Evolutionary conservation across 2,113 vertebrate genomes (phyloP).

Genomic region (Anser brachyrhynchus): DNA sequence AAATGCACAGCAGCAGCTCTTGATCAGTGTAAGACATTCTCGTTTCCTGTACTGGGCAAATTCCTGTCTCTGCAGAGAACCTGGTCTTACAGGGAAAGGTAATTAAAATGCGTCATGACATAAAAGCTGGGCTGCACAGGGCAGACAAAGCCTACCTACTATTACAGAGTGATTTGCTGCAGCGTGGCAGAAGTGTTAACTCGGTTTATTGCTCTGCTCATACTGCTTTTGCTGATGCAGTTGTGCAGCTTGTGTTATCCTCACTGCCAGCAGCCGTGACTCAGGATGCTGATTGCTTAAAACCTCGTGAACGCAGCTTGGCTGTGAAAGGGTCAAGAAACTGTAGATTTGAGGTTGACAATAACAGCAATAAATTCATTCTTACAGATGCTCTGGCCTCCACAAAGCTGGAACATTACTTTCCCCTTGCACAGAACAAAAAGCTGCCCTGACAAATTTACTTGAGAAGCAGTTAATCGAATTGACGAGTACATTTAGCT

Average conservation of each 20-base stretch:
- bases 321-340: not conserved
- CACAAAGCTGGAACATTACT: not conserved
- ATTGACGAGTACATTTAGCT: not conserved
- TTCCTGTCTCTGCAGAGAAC: not conserved
- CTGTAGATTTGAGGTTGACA: not conserved
- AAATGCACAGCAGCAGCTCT: not conserved
- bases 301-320: not conserved
- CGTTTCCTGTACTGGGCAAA: not conserved
- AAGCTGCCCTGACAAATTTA: not conserved
- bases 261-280: not conserved
- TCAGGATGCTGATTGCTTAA: not conserved
- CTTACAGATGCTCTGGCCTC: not conserved
- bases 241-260: fast-evolving
- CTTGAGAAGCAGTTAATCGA: not conserved
- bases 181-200: not conserved
- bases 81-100: not conserved
- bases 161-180: not conserved
- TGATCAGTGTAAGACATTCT: not conserved
- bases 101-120: not conserved
- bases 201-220: fast-evolving
- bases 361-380: not conserved
- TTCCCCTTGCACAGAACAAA: not conserved
- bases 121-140: not conserved
- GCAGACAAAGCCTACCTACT: not conserved
- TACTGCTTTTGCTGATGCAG: fast-evolving